A percentile compares a stretch with the other conserved stretches of the same genome.
phyloP scores from a whole-genome alignment of 2,888 invertebrate genomes.

The Brachyopa scutellaris region DNA sequence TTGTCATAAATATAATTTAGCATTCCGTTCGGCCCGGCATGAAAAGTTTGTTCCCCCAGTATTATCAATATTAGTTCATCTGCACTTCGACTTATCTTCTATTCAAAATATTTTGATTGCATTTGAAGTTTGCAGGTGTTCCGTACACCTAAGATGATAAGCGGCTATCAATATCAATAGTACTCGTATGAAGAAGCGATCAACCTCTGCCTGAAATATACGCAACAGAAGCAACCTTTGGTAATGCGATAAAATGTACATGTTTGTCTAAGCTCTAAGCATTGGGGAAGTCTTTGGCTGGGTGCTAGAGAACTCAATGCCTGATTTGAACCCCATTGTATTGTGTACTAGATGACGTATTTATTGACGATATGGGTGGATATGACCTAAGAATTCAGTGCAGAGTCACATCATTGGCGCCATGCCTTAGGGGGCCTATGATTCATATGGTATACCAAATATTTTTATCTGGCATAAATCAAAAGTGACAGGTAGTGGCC shows the following conservation, averaged over 20 bases:
- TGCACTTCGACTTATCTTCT: constrained; percentile 25
- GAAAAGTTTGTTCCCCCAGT: no score
- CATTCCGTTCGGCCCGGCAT: no score
- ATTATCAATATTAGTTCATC: no score
- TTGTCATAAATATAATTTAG: no score
- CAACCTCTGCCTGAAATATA: not conserved
- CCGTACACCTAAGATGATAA: constrained; percentile 22
- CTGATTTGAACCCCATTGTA: not conserved
- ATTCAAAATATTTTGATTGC: not conserved
- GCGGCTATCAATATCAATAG: not conserved
- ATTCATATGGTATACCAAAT: no score
- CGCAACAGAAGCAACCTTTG: constrained; percentile 31
- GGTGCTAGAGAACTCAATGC: constrained; percentile 3
- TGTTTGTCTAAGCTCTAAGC: no score
- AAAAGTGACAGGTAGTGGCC: no score
- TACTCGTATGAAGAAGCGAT: constrained; percentile 2
- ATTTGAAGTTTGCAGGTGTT: constrained; percentile 44
- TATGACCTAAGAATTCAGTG: no score
- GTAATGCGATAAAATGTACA: constrained; percentile 3
- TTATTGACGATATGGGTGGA: not conserved
- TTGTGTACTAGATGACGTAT: not conserved
- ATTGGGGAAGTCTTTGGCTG: not conserved
- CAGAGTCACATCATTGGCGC: no score
- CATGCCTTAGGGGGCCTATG: no score
- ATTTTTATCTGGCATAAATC: no score